Base-by-base conservation (phyloP, 2,113 vertebrate genomes). In the Falco punctatus region DNA sequence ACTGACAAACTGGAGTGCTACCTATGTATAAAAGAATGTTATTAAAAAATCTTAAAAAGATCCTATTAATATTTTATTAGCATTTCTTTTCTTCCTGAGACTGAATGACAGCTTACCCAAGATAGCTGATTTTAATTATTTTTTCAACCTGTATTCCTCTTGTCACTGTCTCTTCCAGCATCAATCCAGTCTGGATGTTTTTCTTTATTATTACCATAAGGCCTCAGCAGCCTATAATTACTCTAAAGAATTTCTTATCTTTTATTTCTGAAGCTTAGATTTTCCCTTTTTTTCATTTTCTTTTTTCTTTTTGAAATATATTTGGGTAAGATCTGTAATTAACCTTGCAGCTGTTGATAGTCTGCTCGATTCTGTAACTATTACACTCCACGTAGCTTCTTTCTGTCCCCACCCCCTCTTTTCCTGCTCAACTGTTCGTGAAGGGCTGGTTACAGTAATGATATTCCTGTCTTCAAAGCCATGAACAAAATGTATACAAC, bases 51-150 rank as follows among this genome's bases (percentile, higher is more conserved):
- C 70, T 98, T 98, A 94, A 90, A 98, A 98, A 98, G 98, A 97
- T 98, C 96, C 94, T 98, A 99, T 99, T 99, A 99, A 99, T 99
- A 99, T 99, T 99, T 99, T 99, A 99, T 99, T 99, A 99, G 98
- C 97, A 97, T 97, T 98, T 98, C 99, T 98, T 98, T 99, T 99
- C 98, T 99, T 98, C 95, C 84, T 33, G 52, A 93, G 87, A 91
- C 97, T 99, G 98, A 99, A 97, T 99, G 99, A 98, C 99, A 99
- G 98, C 98, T 97, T 97, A 97, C 96, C 96, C 96, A 96, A 98
- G 99, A 99, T 98, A 98, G 98, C 97, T 98, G 98, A 98, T 98
- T 98, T 99, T 99, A 99, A 98, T 98, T 98, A 94, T 98, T 98
- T 97, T 98, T 98, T 96, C 98, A 98, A 97, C 98, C 97, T 97